Percentiles rank a stretch among this genome's conserved stretches.
Evolutionary conservation across 35 echinoderm and acorn worm genomes (phyloP).

Genomic region (Stichopus chloronotus): DNA sequence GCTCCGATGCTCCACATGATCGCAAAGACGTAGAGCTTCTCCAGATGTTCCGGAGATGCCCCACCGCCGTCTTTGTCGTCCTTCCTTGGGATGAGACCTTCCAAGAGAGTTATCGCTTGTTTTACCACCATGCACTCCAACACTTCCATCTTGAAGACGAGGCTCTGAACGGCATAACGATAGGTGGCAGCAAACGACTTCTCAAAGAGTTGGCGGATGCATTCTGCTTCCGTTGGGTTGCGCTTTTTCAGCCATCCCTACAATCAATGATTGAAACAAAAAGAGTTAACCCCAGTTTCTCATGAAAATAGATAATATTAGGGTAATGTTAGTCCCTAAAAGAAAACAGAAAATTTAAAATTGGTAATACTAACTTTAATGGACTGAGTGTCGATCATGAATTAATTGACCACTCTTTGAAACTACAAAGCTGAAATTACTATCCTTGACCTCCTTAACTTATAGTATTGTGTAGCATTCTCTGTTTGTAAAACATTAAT

Average conservation of each 20-base stretch:
- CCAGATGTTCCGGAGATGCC: conserved; percentile 59
- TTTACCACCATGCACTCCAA: conserved; percentile 88
- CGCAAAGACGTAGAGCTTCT: conserved; percentile 87
- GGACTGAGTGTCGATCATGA: too few relatives aligned
- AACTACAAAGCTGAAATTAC: too few relatives aligned
- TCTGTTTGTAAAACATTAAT: too few relatives aligned
- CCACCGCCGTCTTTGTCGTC: conserved; percentile 89
- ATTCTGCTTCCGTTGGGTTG: conserved; percentile 72
- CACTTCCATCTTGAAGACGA: conserved; percentile 97
- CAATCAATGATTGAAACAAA: not conserved
- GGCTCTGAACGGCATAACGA: conserved; percentile 67
- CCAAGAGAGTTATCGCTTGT: conserved; percentile 88
- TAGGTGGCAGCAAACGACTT: conserved; percentile 81
- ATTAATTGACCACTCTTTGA: too few relatives aligned
- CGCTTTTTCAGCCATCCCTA: conserved; percentile 94
- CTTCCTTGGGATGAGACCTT: conserved; percentile 86
- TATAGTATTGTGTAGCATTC: too few relatives aligned
- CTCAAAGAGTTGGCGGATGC: conserved; percentile 82
- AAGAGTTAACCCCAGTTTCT: not conserved
- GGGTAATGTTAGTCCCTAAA: not conserved
- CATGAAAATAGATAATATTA: not conserved
- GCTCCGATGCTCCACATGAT: conserved; percentile 99
- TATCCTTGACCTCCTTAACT: too few relatives aligned
- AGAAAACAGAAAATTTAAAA: not conserved
- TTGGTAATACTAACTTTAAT: not conserved